Evolutionary conservation across 2,113 vertebrate species (phyloP).

Genomic region (Dendrocopos noguchii): DNA sequence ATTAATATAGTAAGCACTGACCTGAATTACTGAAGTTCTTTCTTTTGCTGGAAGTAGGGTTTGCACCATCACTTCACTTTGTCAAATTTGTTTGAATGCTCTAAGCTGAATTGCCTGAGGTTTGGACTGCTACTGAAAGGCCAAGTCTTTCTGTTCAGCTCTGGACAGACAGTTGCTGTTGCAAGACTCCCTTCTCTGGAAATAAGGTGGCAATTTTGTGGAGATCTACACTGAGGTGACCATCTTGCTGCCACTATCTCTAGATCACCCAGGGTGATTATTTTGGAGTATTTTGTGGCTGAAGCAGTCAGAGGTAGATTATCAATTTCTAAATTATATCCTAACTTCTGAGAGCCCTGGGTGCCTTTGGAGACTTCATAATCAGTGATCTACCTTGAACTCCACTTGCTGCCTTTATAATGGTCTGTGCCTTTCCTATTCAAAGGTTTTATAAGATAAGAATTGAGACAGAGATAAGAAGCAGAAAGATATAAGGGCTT

Average conservation of each 20-base stretch:
- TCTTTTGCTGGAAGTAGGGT: not conserved
- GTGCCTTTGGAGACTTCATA: slow-evolving; percentile 13
- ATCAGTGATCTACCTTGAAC: not conserved
- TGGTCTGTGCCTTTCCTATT: slow-evolving; percentile 2
- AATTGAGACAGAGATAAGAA: slow-evolving; percentile 42
- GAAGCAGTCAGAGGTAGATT: not conserved
- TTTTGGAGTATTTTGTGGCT: not conserved
- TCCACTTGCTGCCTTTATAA: slow-evolving; percentile 7
- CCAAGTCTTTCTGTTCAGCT: not conserved
- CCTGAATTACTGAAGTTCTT: not conserved
- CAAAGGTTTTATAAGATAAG: slow-evolving; percentile 45
- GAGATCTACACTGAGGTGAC: not conserved
- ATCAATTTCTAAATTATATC: slow-evolving; percentile 17
- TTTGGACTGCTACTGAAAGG: not conserved
- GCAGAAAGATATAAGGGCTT: not conserved
- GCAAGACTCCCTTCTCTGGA: not conserved
- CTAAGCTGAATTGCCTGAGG: not conserved
- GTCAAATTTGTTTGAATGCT: not conserved
- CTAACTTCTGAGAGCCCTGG: not conserved
- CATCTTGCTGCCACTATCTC: not conserved
- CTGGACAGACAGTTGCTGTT: not conserved
- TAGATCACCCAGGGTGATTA: not conserved
- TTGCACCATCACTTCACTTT: not conserved
- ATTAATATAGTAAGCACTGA: not conserved
- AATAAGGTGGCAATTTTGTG: not conserved